Conservation (phyloP, 2,888 invertebrate genomes). For the Labia minor region DNA sequence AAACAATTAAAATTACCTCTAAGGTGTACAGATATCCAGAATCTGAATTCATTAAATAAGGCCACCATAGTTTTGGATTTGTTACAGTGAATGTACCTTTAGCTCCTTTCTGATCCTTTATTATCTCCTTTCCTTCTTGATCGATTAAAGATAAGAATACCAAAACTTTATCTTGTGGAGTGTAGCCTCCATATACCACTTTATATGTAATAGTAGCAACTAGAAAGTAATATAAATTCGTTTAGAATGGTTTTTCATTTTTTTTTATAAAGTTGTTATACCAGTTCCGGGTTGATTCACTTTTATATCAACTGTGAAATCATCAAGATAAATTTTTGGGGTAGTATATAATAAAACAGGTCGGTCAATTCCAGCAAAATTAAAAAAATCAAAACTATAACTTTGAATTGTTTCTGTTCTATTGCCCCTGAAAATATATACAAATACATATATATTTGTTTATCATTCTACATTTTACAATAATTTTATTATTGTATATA, state of each 20-base stretch:
- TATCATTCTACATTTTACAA: too few relatives aligned
- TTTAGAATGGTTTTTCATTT: too few relatives aligned
- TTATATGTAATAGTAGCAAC: too few relatives aligned
- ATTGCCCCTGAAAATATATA: slow-evolving; percentile 44
- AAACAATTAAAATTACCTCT: slow-evolving; percentile 43
- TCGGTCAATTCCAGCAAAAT: slow-evolving; percentile 95
- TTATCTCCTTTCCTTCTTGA: slow-evolving; percentile 44
- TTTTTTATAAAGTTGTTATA: too few relatives aligned
- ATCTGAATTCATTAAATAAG: slow-evolving; percentile 68
- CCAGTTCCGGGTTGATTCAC: too few relatives aligned
- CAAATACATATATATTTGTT: too few relatives aligned
- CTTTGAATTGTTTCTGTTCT: slow-evolving; percentile 56
- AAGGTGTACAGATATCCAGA: slow-evolving; percentile 79
- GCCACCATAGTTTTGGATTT: slow-evolving; percentile 83
- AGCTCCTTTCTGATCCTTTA: slow-evolving; percentile 34
- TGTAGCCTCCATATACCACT: not conserved
- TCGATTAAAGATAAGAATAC: slow-evolving; percentile 37
- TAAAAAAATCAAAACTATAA: slow-evolving; percentile 93
- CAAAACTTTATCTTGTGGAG: not conserved
- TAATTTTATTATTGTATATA: too few relatives aligned
- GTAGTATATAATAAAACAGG: slow-evolving; percentile 83
- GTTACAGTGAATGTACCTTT: slow-evolving; percentile 54
- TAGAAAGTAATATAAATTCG: too few relatives aligned
- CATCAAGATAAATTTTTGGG: slow-evolving; percentile 70
- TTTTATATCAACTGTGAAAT: slow-evolving; percentile 52